A percentile compares a stretch with the other conserved stretches of the same genome.
These are phyloP conservation scores for Molossus molossus DNA, from an alignment of 2,797 vertebrate genomes.

Conservation along the genomic window DNA sequence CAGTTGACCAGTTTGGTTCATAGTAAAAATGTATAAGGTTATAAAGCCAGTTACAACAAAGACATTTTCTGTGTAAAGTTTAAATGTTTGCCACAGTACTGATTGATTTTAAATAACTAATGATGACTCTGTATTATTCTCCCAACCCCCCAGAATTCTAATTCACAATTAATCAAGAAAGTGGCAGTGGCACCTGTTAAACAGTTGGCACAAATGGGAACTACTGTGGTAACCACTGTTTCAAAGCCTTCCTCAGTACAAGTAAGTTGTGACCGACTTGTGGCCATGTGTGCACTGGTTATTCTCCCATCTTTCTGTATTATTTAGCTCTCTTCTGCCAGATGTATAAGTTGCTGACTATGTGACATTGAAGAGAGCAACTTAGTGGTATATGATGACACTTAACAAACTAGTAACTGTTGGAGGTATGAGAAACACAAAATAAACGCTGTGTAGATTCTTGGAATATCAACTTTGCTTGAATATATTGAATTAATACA, in stretches of 20 bases:
- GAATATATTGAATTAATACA: slow-evolving; percentile 34
- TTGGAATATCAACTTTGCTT: slow-evolving; percentile 6
- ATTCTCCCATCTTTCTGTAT: slow-evolving; percentile 8
- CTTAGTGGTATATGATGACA: neutral
- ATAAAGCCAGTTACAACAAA: slow-evolving; percentile 6
- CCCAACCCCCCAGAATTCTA: slow-evolving; percentile 89
- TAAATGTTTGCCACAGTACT: neutral
- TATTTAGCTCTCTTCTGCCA: slow-evolving; percentile 35
- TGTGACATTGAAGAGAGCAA: neutral
- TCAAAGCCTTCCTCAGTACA: slow-evolving; percentile 87
- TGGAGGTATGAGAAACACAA: slow-evolving; percentile 35
- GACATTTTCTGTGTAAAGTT: slow-evolving; percentile 47
- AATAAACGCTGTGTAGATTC: slow-evolving; percentile 5
- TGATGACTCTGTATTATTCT: slow-evolving; percentile 55
- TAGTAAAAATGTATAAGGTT: neutral
- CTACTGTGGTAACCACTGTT: slow-evolving; percentile 85
- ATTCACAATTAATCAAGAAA: slow-evolving; percentile 89
- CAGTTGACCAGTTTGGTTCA: neutral
- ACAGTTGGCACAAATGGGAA: slow-evolving; percentile 85
- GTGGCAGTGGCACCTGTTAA: slow-evolving; percentile 90
- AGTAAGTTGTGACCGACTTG: slow-evolving; percentile 85
- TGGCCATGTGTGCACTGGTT: neutral
- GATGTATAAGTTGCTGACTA: slow-evolving; percentile 3
- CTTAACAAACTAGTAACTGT: neutral
- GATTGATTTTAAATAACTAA: slow-evolving; percentile 50